Evolutionary conservation across 2,113 vertebrate species (phyloP).

Genomic region (Chaetodon trifascialis): DNA sequence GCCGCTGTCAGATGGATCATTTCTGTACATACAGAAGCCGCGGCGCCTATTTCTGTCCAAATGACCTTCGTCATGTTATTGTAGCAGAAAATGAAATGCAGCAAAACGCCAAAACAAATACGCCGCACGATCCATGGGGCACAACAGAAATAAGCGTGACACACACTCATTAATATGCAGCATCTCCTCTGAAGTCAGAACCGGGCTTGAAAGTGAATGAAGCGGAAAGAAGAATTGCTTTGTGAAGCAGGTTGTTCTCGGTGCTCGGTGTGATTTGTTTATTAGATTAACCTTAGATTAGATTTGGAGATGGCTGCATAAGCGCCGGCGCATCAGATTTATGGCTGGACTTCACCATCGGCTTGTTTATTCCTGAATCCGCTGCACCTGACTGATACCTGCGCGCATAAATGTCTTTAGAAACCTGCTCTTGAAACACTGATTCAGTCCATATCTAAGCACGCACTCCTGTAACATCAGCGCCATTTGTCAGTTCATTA

Average conservation of each 20-base stretch:
- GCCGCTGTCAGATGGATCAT: background rate
- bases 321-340: slow-evolving; percentile 63
- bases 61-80: slow-evolving; percentile 56
- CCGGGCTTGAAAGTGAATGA: slow-evolving; percentile 59
- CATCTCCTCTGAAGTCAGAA: slow-evolving; percentile 62
- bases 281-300: slow-evolving; percentile 79
- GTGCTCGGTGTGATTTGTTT: slow-evolving; percentile 69
- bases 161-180: slow-evolving; percentile 69
- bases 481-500: slow-evolving; percentile 28
- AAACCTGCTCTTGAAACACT: background rate
- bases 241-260: slow-evolving; percentile 65
- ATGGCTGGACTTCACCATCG: slow-evolving; percentile 38
- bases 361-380: slow-evolving; percentile 52
- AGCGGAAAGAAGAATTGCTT: slow-evolving; percentile 67
- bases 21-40: slow-evolving; percentile 44
- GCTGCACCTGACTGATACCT: slow-evolving; percentile 30
- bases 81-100: slow-evolving; percentile 60
- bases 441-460: slow-evolving; percentile 26
- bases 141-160: slow-evolving; percentile 54
- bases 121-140: slow-evolving; percentile 27
- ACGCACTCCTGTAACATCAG: background rate
- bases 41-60: slow-evolving; percentile 50
- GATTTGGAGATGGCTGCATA: slow-evolving; percentile 69
- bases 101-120: slow-evolving; percentile 51
- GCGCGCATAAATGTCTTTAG: background rate